Evolutionary conservation across 2,888 invertebrate species (phyloP).

Genomic region (Cheilosia vulpina): DNA sequence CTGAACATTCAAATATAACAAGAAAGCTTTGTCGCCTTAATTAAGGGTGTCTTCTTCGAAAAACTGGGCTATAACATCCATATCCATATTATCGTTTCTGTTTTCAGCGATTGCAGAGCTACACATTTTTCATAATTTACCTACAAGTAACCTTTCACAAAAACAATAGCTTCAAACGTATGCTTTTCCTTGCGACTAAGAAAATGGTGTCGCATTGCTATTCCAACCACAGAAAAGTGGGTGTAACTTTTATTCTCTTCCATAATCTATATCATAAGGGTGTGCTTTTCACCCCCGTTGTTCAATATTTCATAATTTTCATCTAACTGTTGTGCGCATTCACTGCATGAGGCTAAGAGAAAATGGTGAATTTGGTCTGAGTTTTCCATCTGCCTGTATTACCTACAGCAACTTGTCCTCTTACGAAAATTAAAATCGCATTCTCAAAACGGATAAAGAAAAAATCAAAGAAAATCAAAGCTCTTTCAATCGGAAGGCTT

Average conservation of each 20-base stretch:
- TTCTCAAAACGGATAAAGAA: conserved; percentile 27
- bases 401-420: not conserved
- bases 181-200: not conserved
- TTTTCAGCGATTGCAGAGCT: too few species aligned
- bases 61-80: too few species aligned
- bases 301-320: conserved; percentile 66
- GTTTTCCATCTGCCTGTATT: not conserved
- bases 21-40: too few species aligned
- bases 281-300: conserved; percentile 51
- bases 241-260: conserved; percentile 6
- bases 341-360: conserved; percentile 6
- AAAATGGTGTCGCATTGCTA: not conserved
- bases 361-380: conserved; percentile 49
- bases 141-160: too few species aligned
- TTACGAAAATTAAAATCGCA: conserved; percentile 29
- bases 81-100: too few species aligned
- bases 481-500: conserved; percentile 9
- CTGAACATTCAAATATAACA: too few species aligned
- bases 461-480: conserved; percentile 50
- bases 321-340: conserved; percentile 65
- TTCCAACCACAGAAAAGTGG: conserved; percentile 9
- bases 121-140: too few species aligned
- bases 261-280: conserved; percentile 26
- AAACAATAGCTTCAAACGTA: too few species aligned
- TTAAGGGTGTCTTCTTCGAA: too few species aligned